Evolutionary conservation across 2,888 invertebrate species (phyloP).

Genomic region (Ophioninae sp.): DNA sequence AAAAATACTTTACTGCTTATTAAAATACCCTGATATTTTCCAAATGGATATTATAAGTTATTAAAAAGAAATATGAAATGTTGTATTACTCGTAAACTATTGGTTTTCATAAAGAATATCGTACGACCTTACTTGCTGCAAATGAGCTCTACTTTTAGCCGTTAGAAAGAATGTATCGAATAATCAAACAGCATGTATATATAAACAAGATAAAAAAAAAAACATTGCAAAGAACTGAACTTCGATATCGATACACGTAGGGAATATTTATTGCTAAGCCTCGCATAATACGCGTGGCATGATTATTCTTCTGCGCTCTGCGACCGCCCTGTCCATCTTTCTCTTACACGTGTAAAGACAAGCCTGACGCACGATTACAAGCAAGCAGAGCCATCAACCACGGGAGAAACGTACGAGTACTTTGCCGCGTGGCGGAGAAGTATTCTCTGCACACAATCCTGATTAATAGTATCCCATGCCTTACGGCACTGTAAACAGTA

Average conservation of each 20-base stretch:
- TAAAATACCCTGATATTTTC: too few species aligned
- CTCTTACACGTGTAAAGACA: not conserved
- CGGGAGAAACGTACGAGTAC: conserved; percentile 21
- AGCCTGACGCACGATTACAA: conserved; percentile 10
- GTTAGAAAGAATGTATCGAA: too few species aligned
- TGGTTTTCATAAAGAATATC: too few species aligned
- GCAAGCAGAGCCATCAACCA: conserved; percentile 14
- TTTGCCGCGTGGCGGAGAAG: conserved; percentile 25
- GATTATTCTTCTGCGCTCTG: conserved; percentile 30
- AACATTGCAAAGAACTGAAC: not conserved
- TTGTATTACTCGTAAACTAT: too few species aligned
- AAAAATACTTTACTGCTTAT: too few species aligned
- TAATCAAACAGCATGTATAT: not conserved
- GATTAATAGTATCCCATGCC: conserved; percentile 69
- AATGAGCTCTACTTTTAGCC: too few species aligned
- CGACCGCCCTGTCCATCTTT: conserved; percentile 13
- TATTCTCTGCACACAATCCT: conserved; percentile 66
- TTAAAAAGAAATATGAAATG: too few species aligned
- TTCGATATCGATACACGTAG: not conserved
- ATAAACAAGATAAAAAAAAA: not conserved
- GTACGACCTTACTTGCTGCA: too few species aligned
- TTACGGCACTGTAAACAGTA: conserved; percentile 71
- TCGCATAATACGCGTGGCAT: conserved; percentile 28
- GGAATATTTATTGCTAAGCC: conserved; percentile 1
- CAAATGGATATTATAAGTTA: too few species aligned